Evolutionary conservation across 2,888 invertebrate genomes (phyloP), one percentile per base, ranked within the genome.

Genomic region (Meliscaeva auricollis): DNA sequence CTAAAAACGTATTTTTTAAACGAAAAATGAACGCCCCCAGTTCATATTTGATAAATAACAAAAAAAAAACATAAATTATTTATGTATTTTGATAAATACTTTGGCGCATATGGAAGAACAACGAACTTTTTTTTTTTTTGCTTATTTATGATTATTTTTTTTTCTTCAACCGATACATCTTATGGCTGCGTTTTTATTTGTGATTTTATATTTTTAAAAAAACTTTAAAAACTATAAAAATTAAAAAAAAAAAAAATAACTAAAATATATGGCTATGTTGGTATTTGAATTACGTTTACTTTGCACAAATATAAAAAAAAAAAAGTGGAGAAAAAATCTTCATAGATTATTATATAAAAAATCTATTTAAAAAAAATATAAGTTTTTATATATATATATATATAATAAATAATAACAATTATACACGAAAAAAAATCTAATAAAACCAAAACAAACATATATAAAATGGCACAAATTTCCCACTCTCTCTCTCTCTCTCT

Each of bases 321-420:
- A n/a, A n/a, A n/a, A n/a, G n/a, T n/a, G n/a, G n/a, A n/a, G n/a
- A n/a, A n/a, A n/a, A n/a, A n/a, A n/a, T n/a, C n/a, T n/a, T n/a
- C n/a, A n/a, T n/a, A n/a, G n/a, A n/a, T n/a, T n/a, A n/a, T n/a
- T n/a, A n/a, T n/a, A n/a, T n/a, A n/a, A n/a, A n/a, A n/a, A n/a
- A n/a, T n/a, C n/a, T n/a, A n/a, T n/a, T n/a, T n/a, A n/a, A n/a
- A n/a, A 72, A 58, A 30, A 41, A 62, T 64, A 30, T 68, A 60
- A 22, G 52, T n/a, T n/a, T n/a, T n/a, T n/a, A n/a, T n/a, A n/a
- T n/a, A n/a, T n/a, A n/a, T 41, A 52, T 69, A 32, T 76, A 60
- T 46, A 64, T 48, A 85, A 85, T 76, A 81, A 81, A 85, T 85
- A 69, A 81, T 81, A 85, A 76, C 85, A 85, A 81, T 62, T 85